A percentile compares a stretch with the other conserved stretches of the same genome.
These are phyloP conservation scores for Greenwoodochromis staneri DNA, from an alignment of 2,113 vertebrate species.

Conservation along the genomic window DNA sequence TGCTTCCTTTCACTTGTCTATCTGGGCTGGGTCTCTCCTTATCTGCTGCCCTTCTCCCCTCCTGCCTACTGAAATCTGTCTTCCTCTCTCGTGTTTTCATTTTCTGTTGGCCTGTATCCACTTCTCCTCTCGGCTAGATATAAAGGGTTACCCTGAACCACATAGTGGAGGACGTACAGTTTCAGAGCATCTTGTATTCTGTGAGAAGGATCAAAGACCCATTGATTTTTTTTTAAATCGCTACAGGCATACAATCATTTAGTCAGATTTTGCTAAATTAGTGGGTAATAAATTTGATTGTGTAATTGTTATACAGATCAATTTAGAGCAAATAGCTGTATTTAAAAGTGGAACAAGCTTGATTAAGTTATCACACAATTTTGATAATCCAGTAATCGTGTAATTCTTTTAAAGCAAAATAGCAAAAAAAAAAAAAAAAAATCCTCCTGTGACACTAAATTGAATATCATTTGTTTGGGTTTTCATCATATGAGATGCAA, in stretches of 20 bases:
- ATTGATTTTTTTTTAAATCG: background rate
- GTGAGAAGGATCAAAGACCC: background rate
- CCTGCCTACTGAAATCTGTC: conserved; percentile 46
- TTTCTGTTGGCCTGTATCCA: background rate
- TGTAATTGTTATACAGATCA: background rate
- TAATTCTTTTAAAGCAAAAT: background rate
- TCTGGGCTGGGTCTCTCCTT: conserved; percentile 37
- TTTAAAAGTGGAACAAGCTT: background rate
- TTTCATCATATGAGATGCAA: background rate
- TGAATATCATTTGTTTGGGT: background rate
- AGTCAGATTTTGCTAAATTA: background rate
- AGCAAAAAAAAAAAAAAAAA: background rate
- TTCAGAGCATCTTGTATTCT: background rate
- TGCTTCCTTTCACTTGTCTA: conserved; percentile 70
- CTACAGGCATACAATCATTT: background rate
- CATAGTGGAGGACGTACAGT: background rate
- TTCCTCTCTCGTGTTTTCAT: background rate
- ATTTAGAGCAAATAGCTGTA: background rate
- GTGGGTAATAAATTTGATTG: background rate
- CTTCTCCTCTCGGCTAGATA: background rate
- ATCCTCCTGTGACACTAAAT: background rate
- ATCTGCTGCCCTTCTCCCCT: conserved; percentile 30
- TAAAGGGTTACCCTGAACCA: background rate
- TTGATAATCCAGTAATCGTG: background rate
- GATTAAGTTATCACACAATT: background rate